phyloP scores from a whole-genome alignment of 2,888 invertebrate species.

The Catocala nupta region DNA sequence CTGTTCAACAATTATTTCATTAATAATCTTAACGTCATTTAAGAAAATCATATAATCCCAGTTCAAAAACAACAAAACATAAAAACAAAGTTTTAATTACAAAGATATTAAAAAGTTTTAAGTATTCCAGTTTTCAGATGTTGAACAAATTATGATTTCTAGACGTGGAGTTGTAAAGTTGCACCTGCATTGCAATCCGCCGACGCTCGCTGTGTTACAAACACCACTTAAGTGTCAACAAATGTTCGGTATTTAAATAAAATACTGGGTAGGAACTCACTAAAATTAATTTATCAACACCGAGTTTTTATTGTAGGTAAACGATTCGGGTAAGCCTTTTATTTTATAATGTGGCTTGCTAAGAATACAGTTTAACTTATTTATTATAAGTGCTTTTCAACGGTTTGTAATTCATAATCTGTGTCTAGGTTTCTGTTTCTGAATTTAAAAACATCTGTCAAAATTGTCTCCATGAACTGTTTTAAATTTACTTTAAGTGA shows the following conservation, averaged over 20 bases:
- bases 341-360: constrained; percentile 1
- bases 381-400: too few species aligned
- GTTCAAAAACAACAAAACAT: constrained; percentile 18
- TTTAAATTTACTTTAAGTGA: too few species aligned
- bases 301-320: not conserved
- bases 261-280: constrained; percentile 10
- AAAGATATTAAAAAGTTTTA: constrained; percentile 37
- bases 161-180: constrained; percentile 34
- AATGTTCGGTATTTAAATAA: constrained; percentile 33
- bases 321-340: constrained; percentile 2
- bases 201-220: constrained; percentile 22
- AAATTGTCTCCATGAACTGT: too few species aligned
- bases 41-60: not conserved
- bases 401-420: too few species aligned
- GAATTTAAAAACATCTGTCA: too few species aligned
- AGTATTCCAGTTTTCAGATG: constrained; percentile 40
- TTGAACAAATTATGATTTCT: constrained; percentile 41
- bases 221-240: constrained; percentile 40
- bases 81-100: constrained; percentile 26
- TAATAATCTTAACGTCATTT: constrained; percentile 6
- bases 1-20: too few species aligned
- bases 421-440: too few species aligned
- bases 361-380: not conserved
- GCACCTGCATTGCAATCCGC: constrained; percentile 29
- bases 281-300: constrained; percentile 14